Conservation (phyloP, 2,888 invertebrate genomes). For the Sinodicranocentrus sp. region DNA sequence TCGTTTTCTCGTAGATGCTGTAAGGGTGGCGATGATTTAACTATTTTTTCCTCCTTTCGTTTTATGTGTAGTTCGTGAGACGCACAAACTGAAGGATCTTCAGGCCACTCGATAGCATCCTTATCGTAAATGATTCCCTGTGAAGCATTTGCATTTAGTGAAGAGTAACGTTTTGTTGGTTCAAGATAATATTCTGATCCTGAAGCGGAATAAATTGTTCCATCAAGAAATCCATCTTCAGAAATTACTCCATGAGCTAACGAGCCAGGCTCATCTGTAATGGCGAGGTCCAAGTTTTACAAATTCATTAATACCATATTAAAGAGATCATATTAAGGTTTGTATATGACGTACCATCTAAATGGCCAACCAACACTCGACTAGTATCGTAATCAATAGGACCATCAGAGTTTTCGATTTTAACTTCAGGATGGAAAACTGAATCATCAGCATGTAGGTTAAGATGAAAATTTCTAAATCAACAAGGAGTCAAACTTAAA, state of each 20-base stretch:
- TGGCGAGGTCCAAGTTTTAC: constrained; percentile 33
- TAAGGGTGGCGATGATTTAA: not conserved
- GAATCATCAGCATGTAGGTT: constrained; percentile 86
- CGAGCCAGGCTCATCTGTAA: constrained; percentile 88
- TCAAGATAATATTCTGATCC: constrained; percentile 91
- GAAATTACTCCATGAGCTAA: constrained; percentile 92
- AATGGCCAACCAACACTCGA: constrained; percentile 86
- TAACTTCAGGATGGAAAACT: constrained; percentile 87
- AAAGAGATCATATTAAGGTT: not conserved
- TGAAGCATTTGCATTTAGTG: constrained; percentile 79
- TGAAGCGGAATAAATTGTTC: constrained; percentile 87
- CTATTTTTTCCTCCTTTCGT: constrained; percentile 72
- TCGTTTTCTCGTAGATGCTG: not conserved
- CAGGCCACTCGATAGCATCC: constrained; percentile 83
- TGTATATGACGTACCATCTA: constrained; percentile 83
- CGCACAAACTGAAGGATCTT: constrained; percentile 80
- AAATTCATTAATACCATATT: constrained; percentile 48
- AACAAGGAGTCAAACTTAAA: not conserved
- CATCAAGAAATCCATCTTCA: constrained; percentile 92
- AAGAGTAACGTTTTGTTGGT: constrained; percentile 82
- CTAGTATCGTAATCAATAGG: constrained; percentile 86
- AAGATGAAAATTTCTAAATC: constrained; percentile 88
- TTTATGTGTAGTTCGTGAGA: constrained; percentile 82
- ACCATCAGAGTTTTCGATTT: constrained; percentile 86
- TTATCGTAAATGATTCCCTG: constrained; percentile 92